Evolutionary conservation across 2,888 invertebrate genomes (phyloP), one percentile per base, ranked within the genome.

Genomic region (Vesta saturnalis): DNA sequence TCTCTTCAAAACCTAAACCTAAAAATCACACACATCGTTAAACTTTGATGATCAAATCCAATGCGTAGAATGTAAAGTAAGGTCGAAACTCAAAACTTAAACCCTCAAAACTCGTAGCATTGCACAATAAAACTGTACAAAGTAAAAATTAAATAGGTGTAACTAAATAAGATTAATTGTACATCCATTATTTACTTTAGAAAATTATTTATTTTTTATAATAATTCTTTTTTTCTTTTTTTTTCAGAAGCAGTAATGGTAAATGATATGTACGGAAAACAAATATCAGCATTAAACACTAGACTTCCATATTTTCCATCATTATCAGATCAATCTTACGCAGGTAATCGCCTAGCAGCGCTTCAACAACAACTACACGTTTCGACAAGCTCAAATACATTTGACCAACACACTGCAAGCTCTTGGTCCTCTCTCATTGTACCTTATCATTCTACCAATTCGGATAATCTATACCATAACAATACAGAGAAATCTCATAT

Each of bases 401-500:
- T 86, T 83, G 82, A 78, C 22, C 71, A 85, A 83, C 0, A 87
- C 84, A 76, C 77, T 10, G 71, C 60, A 12, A 75, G 70, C 49
- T 71, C 75, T 1, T 89, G 89, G 89, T 87, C 89, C 61, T 85
- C 87, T 76, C 85, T 89, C 67, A 87, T 89, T 83, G 84, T 88
- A 77, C 88, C 88, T 0, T 89, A 87, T 76, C 84, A 85, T 61
- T 76, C 74, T 5, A 58, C 64, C 78, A 82, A 18, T 84, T 85
- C 67, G 74, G 83, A 6, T 83, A 84, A 76, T 59, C 66, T 59
- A 18, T 67, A 21, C 43, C 55, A 67, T 64, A 56, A 56, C 14
- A 22, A 43, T 6, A 16, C 8, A 47, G 61, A 54, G 16, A 67
- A 61, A 46, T 58, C 68, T 15, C n/a, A 49, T 1, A 35, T 30